Percentiles rank a stretch among this genome's conserved stretches.
phyloP scores from a whole-genome alignment of 2,797 vertebrate species.

The Pseudochaenichthys georgianus region DNA sequence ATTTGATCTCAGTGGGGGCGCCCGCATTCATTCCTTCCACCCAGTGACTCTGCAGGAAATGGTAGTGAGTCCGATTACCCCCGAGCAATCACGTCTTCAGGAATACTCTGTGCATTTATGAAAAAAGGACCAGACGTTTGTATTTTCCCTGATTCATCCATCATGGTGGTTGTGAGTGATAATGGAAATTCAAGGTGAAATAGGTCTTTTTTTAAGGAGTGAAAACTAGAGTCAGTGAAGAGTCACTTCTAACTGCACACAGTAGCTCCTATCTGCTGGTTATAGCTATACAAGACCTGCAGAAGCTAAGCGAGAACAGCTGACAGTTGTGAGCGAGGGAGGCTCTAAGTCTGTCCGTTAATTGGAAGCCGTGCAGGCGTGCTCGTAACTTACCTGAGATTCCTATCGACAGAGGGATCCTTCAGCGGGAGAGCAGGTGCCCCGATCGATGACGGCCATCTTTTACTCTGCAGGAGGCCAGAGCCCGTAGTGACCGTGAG shows the following conservation, averaged over 20 bases:
- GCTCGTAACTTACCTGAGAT: conserved; percentile 77
- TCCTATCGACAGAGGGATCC: conserved; percentile 73
- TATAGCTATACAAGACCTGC: conserved; percentile 22
- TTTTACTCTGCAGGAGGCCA: conserved; percentile 64
- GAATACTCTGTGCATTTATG: conserved; percentile 57
- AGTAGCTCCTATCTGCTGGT: conserved; percentile 3
- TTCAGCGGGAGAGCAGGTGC: conserved; percentile 50
- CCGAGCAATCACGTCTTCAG: conserved; percentile 49
- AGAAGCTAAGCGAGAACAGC: conserved; percentile 16
- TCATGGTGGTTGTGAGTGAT: conserved; percentile 60
- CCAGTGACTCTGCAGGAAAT: conserved; percentile 62
- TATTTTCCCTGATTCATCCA: conserved; percentile 61
- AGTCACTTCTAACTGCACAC: conserved; percentile 23
- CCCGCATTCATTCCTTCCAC: conserved; percentile 47
- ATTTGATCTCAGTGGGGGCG: conserved; percentile 41
- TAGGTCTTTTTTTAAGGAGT: conserved; percentile 25
- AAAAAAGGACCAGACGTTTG: conserved; percentile 55
- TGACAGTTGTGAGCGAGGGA: conserved; percentile 24
- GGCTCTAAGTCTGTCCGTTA: conserved; percentile 44
- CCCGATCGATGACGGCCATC: conserved; percentile 74
- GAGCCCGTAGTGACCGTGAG: conserved; percentile 55
- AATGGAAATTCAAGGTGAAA: conserved; percentile 63
- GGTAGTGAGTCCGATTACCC: conserved; percentile 55
- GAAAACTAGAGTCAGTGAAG: conserved; percentile 28
- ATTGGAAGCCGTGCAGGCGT: conserved; percentile 59